Evolutionary conservation across 2,113 vertebrate genomes (phyloP), one percentile per base, ranked within the genome.

Genomic region (Alces alces): DNA sequence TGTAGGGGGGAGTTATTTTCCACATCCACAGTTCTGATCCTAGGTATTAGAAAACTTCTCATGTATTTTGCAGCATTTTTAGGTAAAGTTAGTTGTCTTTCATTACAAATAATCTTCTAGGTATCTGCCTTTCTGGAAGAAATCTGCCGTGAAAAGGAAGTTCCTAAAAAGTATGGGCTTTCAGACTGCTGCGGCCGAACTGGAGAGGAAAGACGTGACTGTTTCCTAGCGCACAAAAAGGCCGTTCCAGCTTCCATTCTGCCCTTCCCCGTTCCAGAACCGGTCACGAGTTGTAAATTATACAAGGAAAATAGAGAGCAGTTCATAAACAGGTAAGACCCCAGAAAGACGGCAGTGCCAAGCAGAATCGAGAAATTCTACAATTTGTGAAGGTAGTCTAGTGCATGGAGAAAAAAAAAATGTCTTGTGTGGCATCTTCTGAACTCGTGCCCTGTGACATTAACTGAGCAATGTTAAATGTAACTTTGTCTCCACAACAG

Each of bases 191-290:
- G 98, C 60, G 87, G 89, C 93, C 95, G 91, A 91, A 84, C 55
- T 3, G 98, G 93, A 30, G 92, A 96, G 7, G 95, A 98, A 43
- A 98, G 98, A 70, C 97, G 97, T 0, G 57, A 73, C 45, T 99
- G 98, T 52, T 96, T 99, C 3, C 95, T 98, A 1, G 61, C 97
- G 2, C 98, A 86, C 17, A 98, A 98, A 61, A 98, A 97, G 33
- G 70, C 89, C 1, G 52, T 86, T 0, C 43, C 30, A 7, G 91
- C 89, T 7, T 84, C 93, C 76, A 10, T 95, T 3, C 58, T 95
- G 9, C 92, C 97, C 47, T 94, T 98, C 11, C 91, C 96, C 39
- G 55, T 39, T 57, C 98, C 92, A n/a, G 93, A 98, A 3, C 76
- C 97, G 1, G 83, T 50, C 15, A 89, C 85, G 0, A 97, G 93